phyloP scores from a whole-genome alignment of 1,140 invertebrate genomes.

The Bombus breviceps region DNA sequence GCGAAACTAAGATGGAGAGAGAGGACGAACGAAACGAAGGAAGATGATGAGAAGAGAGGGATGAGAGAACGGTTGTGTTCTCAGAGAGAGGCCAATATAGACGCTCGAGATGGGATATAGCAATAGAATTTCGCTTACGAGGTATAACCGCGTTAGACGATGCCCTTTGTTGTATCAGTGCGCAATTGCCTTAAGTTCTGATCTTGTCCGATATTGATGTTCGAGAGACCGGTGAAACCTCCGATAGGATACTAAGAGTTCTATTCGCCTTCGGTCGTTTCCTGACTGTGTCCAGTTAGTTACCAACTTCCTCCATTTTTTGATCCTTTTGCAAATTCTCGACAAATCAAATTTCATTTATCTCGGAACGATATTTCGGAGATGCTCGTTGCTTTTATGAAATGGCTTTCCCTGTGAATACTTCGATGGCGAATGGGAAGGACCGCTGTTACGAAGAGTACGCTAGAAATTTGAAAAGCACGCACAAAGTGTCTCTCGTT shows the following conservation, averaged over 20 bases:
- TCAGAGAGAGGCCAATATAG: slow-evolving; percentile 67
- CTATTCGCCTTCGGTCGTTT: slow-evolving; percentile 44
- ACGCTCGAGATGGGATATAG: slow-evolving; percentile 72
- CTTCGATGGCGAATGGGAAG: not conserved
- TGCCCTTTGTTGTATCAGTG: slow-evolving; percentile 78
- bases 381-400: not conserved
- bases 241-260: slow-evolving; percentile 57
- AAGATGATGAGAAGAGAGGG: slow-evolving; percentile 52
- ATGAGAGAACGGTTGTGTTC: slow-evolving; percentile 60
- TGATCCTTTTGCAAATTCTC: slow-evolving; percentile 26
- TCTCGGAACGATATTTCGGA: not conserved
- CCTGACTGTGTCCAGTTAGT: slow-evolving; percentile 12
- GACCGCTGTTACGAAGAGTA: not conserved
- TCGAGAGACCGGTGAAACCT: slow-evolving; percentile 62
- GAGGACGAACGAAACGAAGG: slow-evolving; percentile 47
- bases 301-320: slow-evolving; percentile 1
- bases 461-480: not conserved
- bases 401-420: not conserved
- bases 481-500: not conserved
- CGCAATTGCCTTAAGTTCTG: slow-evolving; percentile 77
- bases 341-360: not conserved
- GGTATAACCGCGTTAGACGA: slow-evolving; percentile 75
- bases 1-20: slow-evolving; percentile 39
- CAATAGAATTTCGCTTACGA: slow-evolving; percentile 77
- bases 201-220: slow-evolving; percentile 74